Base-by-base conservation (phyloP, 2,113 vertebrate genomes). In the Miniopterus natalensis region DNA sequence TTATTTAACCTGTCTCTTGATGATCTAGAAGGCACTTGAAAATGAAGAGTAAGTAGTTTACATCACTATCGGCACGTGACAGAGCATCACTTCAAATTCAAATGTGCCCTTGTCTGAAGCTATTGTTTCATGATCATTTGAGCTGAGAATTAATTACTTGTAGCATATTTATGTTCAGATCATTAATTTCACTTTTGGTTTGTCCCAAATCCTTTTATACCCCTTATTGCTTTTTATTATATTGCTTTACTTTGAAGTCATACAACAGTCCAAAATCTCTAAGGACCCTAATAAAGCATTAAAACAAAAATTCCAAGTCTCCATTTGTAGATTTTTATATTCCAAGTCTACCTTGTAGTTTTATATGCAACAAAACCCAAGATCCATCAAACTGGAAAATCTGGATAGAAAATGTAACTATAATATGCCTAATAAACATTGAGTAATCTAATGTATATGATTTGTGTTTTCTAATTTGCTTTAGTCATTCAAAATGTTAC, bases 391-490 rank as follows among this genome's bases (percentile, higher is more conserved):
- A 88, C 13, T 53, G 42, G 66, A 47, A 15, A 55, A 63, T 83
- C 13, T 23, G 74, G 57, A n/a, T 27, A 45, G 65, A 36, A 71
- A 88, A 55, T 47, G 81, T 40, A 92, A 59, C 61, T n/a, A 53
- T 45, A 65, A n/a, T 9, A 21, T 71, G 25, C 61, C 23, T 71
- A 63, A n/a, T n/a, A 88, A 73, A 51, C 10, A 29, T 20, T 45
- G 36, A 74, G 18, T 21, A 55, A 31, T 36, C 15, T 81, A 66
- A 57, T 40, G 20, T 61, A 83, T 53, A n/a, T 15, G 8, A 81
- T 57, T 83, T 81, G 74, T 74, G 11, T 78, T 78, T 78, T 85
- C 71, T 57, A 17, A 68, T 86, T 51, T 86, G 59, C 36, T 86
- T 29, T 57, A 36, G 21, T 78, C 49, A 68, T 29, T 77, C 49